Conservation (phyloP, 2,888 invertebrate genomes). For the Drepanosiphum platanoidis region DNA sequence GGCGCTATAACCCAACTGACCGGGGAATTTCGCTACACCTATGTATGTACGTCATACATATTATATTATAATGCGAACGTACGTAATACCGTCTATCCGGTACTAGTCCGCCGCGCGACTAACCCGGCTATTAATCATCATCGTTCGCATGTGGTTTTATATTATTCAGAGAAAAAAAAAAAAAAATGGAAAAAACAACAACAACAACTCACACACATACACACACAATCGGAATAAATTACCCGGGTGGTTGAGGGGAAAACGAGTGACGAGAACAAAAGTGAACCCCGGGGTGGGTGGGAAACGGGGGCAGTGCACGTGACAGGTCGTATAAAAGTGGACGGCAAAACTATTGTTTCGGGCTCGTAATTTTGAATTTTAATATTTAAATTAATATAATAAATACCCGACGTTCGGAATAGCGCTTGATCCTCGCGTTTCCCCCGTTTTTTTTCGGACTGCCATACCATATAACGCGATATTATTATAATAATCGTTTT, state of each 20-base stretch:
- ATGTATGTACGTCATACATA: too few relatives aligned
- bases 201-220: conserved; percentile 15
- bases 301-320: conserved; percentile 39
- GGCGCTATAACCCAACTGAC: conserved; percentile 4
- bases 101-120: not conserved
- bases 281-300: conserved; percentile 12
- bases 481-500: too few relatives aligned
- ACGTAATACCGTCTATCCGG: not conserved
- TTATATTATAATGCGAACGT: not conserved
- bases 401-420: conserved; percentile 34
- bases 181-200: too few relatives aligned
- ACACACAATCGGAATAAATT: conserved; percentile 58
- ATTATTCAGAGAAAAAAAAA: conserved; percentile 20
- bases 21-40: conserved; percentile 13
- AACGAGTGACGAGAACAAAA: conserved; percentile 58
- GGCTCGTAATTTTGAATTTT: conserved; percentile 55
- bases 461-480: not conserved
- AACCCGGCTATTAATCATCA: conserved; percentile 45
- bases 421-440: conserved; percentile 27
- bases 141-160: conserved; percentile 38
- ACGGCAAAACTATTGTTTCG: conserved; percentile 55
- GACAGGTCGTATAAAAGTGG: conserved; percentile 57
- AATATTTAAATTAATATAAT: conserved; percentile 48
- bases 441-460: conserved; percentile 47
- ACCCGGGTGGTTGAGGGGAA: conserved; percentile 21